phyloP scores from a whole-genome alignment of 2,113 vertebrate species.

The Scartelaos histophorus region DNA sequence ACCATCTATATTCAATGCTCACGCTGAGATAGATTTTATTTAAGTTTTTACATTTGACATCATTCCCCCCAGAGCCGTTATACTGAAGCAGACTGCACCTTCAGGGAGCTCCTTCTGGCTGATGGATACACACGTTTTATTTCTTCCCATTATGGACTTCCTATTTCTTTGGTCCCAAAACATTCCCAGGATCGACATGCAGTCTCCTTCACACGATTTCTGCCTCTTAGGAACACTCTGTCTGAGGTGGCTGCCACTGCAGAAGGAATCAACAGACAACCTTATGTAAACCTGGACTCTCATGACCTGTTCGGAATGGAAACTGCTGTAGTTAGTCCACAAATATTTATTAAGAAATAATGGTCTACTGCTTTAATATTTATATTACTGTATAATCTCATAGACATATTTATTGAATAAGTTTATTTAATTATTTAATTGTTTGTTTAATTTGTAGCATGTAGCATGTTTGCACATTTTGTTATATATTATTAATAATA shows the following conservation, averaged over 20 bases:
- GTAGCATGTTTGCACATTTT: neutral
- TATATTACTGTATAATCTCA: neutral
- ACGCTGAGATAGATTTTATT: neutral
- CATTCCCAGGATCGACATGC: constrained; percentile 32
- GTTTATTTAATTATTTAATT: neutral
- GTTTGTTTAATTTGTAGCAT: neutral
- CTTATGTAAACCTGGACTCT: constrained; percentile 54
- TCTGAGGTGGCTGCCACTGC: constrained; percentile 12
- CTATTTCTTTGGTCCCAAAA: constrained; percentile 66
- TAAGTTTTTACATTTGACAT: neutral
- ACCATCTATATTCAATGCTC: neutral
- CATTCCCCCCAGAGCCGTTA: constrained; percentile 49
- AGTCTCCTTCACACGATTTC: constrained; percentile 66
- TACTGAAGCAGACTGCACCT: constrained; percentile 68
- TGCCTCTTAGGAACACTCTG: constrained; percentile 59
- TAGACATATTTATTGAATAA: neutral
- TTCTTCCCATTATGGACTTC: constrained; percentile 55
- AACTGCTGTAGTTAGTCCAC: constrained; percentile 57
- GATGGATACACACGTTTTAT: constrained; percentile 75
- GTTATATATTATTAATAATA: neutral
- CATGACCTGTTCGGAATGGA: constrained; percentile 64
- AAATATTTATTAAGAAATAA: constrained; percentile 54
- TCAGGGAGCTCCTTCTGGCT: constrained; percentile 70
- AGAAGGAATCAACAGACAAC: constrained; percentile 10
- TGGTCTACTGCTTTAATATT: neutral